Percentiles rank a stretch among this genome's conserved stretches.
Evolutionary conservation across 1,140 invertebrate species (phyloP).

Genomic region (Eumeta japonica): DNA sequence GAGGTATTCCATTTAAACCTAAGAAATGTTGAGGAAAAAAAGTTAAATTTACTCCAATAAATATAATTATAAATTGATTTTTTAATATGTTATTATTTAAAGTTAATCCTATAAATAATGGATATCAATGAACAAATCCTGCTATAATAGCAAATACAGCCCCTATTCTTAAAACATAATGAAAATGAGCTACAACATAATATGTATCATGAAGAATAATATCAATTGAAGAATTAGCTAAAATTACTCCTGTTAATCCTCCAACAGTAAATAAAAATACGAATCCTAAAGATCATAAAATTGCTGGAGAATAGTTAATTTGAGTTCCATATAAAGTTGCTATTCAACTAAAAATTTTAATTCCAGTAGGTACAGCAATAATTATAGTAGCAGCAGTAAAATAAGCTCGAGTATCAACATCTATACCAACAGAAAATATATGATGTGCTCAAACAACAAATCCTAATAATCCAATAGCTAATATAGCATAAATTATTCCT

Average conservation of each 20-base stretch:
- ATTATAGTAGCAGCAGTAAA: constrained; percentile 74
- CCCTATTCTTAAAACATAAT: constrained; percentile 67
- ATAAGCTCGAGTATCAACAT: constrained; percentile 70
- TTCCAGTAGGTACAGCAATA: constrained; percentile 68
- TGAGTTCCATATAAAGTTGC: no score
- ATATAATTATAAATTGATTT: no score
- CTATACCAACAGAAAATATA: constrained; percentile 74
- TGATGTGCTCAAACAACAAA: no score
- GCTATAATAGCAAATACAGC: no score
- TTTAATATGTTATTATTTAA: no score
- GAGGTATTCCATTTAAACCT: constrained; percentile 71
- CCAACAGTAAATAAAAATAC: constrained; percentile 69
- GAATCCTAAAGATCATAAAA: constrained; percentile 69
- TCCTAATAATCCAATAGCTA: constrained; percentile 65
- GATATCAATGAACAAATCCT: no score
- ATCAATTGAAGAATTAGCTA: constrained; percentile 68
- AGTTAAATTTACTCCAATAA: constrained; percentile 72
- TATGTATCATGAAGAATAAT: constrained; percentile 72
- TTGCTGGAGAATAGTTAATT: constrained; percentile 54
- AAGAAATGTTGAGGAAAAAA: no score
- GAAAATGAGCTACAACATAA: constrained; percentile 76
- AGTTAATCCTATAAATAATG: no score
- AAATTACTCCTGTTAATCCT: constrained; percentile 64
- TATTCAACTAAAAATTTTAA: no score
- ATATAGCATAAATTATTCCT: no score